Percentiles rank a stretch among this genome's conserved stretches.
Evolutionary conservation across 2,888 invertebrate species (phyloP).

Genomic region (Himalopsyche anomala): DNA sequence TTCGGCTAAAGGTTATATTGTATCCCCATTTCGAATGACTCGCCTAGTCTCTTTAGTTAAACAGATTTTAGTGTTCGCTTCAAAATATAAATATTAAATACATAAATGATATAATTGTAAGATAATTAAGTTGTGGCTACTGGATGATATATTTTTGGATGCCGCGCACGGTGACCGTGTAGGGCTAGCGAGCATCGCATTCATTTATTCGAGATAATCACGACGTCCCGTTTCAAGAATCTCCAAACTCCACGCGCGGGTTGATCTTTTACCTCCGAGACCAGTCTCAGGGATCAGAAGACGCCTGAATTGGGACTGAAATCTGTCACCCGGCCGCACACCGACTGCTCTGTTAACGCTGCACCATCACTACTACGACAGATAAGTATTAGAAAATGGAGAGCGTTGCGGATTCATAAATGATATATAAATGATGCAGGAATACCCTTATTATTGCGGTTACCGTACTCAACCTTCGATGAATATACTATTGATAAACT

Average conservation of each 20-base stretch:
- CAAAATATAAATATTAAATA: constrained; percentile 61
- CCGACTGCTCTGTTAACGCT: no score
- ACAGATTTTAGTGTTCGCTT: constrained; percentile 63
- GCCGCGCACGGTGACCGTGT: constrained; percentile 62
- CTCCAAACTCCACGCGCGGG: background rate
- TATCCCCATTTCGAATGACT: constrained; percentile 61
- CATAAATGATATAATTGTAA: constrained; percentile 63
- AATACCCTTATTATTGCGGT: no score
- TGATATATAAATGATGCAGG: no score
- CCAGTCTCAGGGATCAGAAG: background rate
- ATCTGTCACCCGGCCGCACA: background rate
- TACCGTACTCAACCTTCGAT: no score
- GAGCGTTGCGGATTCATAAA: no score
- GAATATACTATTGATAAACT: no score
- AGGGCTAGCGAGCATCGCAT: constrained; percentile 45
- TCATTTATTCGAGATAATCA: background rate
- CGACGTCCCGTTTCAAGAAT: background rate
- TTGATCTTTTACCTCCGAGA: background rate
- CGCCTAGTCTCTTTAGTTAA: constrained; percentile 64
- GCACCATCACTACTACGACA: no score
- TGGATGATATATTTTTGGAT: constrained; percentile 65
- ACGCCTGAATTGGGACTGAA: constrained; percentile 3
- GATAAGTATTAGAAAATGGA: no score
- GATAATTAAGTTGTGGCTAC: constrained; percentile 63
- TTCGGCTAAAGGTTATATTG: constrained; percentile 55